Evolutionary conservation across 2,113 vertebrate genomes (phyloP).

Genomic region (Ammospiza caudacuta): DNA sequence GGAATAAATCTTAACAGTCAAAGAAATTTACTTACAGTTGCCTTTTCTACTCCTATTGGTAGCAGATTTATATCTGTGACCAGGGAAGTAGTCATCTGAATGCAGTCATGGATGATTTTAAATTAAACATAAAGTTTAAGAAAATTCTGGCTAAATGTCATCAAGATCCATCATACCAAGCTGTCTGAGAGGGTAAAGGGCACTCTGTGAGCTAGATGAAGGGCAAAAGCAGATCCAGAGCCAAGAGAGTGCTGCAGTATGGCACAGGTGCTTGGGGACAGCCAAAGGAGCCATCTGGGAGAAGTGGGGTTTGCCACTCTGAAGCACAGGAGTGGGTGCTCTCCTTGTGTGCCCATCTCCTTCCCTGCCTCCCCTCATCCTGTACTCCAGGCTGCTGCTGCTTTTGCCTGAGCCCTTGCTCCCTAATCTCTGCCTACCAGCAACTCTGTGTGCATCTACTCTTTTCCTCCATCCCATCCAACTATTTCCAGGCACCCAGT

Average conservation of each 20-base stretch:
- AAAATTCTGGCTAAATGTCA: conserved; percentile 71
- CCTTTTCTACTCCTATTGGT: conserved; percentile 23
- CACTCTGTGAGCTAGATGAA: background rate
- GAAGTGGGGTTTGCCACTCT: background rate
- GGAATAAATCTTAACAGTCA: conserved; percentile 11
- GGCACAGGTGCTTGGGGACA: background rate
- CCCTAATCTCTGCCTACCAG: background rate
- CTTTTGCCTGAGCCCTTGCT: background rate
- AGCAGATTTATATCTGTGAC: conserved; percentile 56
- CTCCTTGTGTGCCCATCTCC: background rate
- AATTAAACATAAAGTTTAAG: conserved; percentile 66
- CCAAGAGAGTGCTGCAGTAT: background rate
- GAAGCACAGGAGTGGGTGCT: background rate
- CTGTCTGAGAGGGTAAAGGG: conserved; percentile 41
- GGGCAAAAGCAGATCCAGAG: conserved; percentile 21
- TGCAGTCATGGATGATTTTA: conserved; percentile 53
- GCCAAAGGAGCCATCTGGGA: background rate
- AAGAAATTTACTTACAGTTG: conserved; percentile 60
- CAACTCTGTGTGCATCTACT: background rate
- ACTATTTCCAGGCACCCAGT: background rate
- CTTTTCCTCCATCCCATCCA: background rate
- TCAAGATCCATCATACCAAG: conserved; percentile 52
- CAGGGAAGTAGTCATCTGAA: conserved; percentile 39
- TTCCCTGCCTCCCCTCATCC: background rate
- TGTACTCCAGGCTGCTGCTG: background rate